Base-by-base conservation (phyloP, 2,888 invertebrate species). In the Cerastis rubricosa region DNA sequence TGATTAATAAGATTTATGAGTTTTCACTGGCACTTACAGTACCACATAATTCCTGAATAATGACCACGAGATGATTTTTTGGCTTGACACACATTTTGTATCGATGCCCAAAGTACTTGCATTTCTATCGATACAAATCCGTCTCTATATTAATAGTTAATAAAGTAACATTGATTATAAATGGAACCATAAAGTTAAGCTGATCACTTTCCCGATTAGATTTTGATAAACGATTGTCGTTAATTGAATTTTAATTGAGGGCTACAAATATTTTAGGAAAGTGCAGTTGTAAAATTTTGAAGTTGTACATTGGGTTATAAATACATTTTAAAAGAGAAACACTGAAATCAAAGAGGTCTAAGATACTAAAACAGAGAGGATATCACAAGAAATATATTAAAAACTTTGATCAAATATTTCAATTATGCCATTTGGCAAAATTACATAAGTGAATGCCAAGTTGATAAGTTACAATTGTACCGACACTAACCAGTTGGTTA, bases 121-220 rank as follows among this genome's bases (percentile, higher is more conserved):
- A n/a, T n/a, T n/a, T 54, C 1, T 54, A 54, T 57, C 25, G 25
- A 17, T 57, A 25, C 14, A n/a, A 57, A 57, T 8, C 8, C 64
- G 43, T 43, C 64, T n/a, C 45, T n/a, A 64, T 67, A 67, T 81
- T 78, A 78, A 87, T 87, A 80, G 78, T 78, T 78, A 81, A 80
- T 85, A 82, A 84, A 84, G 64, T 61, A 73, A 71, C 75, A 76
- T 74, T 51, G 54, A 75, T 74, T 80, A 69, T 76, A 78, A 71
- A 81, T 72, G 65, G 63, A 63, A 71, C 66, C 71, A 71, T 84
- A 71, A 84, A 84, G 70, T 74, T 51, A 47, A 40, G 17, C 25
- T 71, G 71, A 84, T 78, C 76, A 68, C 57, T 69, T 78, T 25
- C 68, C n/a, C 51, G 77, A 81, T 85, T 80, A 78, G 59, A 83